A percentile compares a stretch with the other conserved stretches of the same genome.
phyloP scores from a whole-genome alignment of 2,888 invertebrate species.

The Ornithoptera alexandrae region DNA sequence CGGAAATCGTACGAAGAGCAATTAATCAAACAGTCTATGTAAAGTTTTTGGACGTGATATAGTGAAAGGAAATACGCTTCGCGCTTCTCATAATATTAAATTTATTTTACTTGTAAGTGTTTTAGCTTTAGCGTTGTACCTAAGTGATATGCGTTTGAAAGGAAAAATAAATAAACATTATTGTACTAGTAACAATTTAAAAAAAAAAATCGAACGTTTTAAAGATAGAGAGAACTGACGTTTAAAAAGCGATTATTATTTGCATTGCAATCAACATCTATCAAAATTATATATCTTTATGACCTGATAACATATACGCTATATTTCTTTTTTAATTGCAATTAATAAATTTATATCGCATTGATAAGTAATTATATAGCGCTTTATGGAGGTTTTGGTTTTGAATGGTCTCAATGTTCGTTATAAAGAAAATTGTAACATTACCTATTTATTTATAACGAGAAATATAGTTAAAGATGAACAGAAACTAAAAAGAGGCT shows the following conservation, averaged over 20 bases:
- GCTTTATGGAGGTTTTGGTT: not conserved
- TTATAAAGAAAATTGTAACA: not conserved
- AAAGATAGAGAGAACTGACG: not conserved
- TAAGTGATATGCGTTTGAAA: not conserved
- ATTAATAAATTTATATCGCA: not conserved
- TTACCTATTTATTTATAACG: not conserved
- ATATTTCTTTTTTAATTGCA: not conserved
- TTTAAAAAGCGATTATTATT: not conserved
- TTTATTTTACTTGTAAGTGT: not conserved
- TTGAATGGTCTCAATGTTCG: not conserved
- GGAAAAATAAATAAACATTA: too few relatives aligned
- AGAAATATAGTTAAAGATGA: too few relatives aligned
- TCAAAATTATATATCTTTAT: not conserved
- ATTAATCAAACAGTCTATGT: not conserved
- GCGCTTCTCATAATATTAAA: not conserved
- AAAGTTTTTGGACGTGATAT: constrained; percentile 2
- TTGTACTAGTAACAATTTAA: too few relatives aligned
- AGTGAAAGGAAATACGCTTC: not conserved
- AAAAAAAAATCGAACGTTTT: not conserved
- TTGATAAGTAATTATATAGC: not conserved
- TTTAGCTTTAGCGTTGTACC: not conserved
- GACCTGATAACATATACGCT: not conserved
- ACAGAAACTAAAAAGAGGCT: too few relatives aligned
- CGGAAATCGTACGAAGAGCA: constrained; percentile 6
- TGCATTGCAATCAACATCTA: not conserved